A percentile compares a stretch with the other conserved stretches of the same genome.
Conservation (phyloP, 1,140 invertebrate species). For the Harlomillsia oculata region DNA sequence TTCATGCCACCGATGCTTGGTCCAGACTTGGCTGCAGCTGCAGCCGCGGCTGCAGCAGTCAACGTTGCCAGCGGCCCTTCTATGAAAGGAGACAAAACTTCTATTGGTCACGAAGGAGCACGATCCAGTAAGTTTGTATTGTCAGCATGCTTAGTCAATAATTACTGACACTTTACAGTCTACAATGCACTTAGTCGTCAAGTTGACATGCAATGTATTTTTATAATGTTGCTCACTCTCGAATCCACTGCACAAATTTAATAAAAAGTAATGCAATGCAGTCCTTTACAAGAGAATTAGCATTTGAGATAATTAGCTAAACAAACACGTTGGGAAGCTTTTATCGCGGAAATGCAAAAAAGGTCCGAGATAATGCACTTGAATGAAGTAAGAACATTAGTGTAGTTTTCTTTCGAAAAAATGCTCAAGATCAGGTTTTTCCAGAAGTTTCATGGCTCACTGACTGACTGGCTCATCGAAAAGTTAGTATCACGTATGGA, state of each 20-base stretch:
- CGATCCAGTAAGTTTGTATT: background rate
- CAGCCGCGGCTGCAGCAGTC: conserved; percentile 34
- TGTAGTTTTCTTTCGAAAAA: conserved; percentile 1
- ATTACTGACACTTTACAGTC: no score
- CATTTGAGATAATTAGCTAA: conserved; percentile 18
- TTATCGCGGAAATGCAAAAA: conserved; percentile 16
- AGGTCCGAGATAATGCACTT: conserved; percentile 6
- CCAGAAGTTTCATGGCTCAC: conserved; percentile 23
- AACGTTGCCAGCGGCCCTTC: conserved; percentile 34
- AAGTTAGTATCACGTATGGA: no score
- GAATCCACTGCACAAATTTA: no score
- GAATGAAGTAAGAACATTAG: conserved; percentile 1
- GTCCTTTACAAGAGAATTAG: no score
- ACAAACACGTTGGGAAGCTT: conserved; percentile 16
- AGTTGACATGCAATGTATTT: no score
- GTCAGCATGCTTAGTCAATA: background rate
- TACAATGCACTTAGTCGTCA: no score
- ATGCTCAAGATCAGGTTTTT: conserved; percentile 17
- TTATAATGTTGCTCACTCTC: no score
- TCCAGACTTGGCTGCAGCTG: conserved; percentile 39
- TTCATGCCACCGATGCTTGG: conserved; percentile 43
- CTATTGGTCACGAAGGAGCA: background rate
- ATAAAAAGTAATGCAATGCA: no score
- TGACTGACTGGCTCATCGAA: no score
- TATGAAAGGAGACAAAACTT: conserved; percentile 33